Evolutionary conservation across 2,888 invertebrate species (phyloP), one percentile per base, ranked within the genome.

Genomic region (Cheiracanthium punctorium): DNA sequence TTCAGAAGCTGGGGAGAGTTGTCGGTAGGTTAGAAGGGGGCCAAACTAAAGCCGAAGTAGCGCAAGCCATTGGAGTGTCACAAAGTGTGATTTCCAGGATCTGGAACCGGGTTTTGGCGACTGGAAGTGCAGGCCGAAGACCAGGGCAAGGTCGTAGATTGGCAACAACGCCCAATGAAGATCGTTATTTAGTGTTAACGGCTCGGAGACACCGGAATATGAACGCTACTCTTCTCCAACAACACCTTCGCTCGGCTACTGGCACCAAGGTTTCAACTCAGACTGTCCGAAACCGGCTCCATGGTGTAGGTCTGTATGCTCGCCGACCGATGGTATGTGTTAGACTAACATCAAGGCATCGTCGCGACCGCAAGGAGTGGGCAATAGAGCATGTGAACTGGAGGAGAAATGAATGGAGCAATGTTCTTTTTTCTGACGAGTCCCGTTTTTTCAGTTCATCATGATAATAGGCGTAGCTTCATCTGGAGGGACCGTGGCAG

Each of bases 281-380:
- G 43, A 28, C 72, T 72, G 48, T 72, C 30, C 43, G 72, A 72
- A 72, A 72, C 20, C 14, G n/a, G 4, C 48, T 72, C n/a, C n/a
- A 72, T 10, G 17, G 0, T 48, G 28, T 72, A 17, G 48, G 72
- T 29, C 4, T 72, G 72, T 28, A 72, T 72, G 29, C 72, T 48
- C 43, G 30, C 24, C 12, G 43, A 72, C 72, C 72, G 17, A 72
- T 72, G 48, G 48, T 43, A 17, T 48, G 48, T 20, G 71, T 71
- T 4, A 32, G 4, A 1, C 43, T 24, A 72, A 72, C 29, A 41
- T 43, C 48, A 1, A n/a, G 48, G 0, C 17, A 8, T 10, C 43
- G 30, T 72, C 29, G 0, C n/a, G 72, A 1, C 29, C 1, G 28
- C 24, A 43, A 24, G 12, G n/a, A 20, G 37, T 69, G 37, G 33